Evolutionary conservation across 92 coral and sea anemone genomes (phyloP).

Genomic region (Porites cylindrica): DNA sequence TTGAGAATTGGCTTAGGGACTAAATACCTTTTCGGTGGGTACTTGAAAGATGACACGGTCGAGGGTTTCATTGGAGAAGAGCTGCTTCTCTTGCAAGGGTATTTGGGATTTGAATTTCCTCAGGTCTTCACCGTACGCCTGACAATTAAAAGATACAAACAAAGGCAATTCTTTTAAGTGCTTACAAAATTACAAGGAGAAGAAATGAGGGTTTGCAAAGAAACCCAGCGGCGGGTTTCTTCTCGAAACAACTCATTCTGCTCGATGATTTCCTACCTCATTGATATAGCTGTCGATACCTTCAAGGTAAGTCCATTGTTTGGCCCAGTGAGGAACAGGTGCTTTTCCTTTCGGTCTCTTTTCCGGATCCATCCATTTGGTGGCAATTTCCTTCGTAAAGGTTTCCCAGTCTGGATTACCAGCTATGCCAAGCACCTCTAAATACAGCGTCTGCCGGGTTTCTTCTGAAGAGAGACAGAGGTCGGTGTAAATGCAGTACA

Average conservation of each 20-base stretch:
- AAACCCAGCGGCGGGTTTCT: too few relatives aligned
- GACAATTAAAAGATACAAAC: neutral
- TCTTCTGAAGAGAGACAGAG: too few relatives aligned
- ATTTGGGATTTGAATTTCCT: neutral
- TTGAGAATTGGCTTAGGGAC: neutral
- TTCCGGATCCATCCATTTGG: slow-evolving; percentile 48
- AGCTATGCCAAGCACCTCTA: slow-evolving; percentile 68
- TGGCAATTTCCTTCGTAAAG: slow-evolving; percentile 41
- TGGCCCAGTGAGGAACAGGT: slow-evolving; percentile 72
- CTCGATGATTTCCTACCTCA: slow-evolving; percentile 11
- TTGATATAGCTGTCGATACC: slow-evolving; percentile 38
- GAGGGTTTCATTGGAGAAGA: slow-evolving; percentile 42
- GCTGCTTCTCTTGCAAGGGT: neutral
- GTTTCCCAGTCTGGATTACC: slow-evolving; percentile 39
- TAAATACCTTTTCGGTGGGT: slow-evolving; percentile 11
- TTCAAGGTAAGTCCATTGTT: slow-evolving; percentile 58
- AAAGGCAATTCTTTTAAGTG: neutral
- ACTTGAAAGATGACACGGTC: slow-evolving; percentile 28
- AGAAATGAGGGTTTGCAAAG: too few relatives aligned
- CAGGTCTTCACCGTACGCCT: neutral
- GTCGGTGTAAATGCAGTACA: too few relatives aligned
- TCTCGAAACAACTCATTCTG: too few relatives aligned
- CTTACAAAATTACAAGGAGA: too few relatives aligned
- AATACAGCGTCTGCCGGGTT: slow-evolving; percentile 10
- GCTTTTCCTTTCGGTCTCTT: slow-evolving; percentile 23